A percentile compares a stretch with the other conserved stretches of the same genome.
phyloP scores from a whole-genome alignment of 2,113 vertebrate genomes.

The Hyla sarda region DNA sequence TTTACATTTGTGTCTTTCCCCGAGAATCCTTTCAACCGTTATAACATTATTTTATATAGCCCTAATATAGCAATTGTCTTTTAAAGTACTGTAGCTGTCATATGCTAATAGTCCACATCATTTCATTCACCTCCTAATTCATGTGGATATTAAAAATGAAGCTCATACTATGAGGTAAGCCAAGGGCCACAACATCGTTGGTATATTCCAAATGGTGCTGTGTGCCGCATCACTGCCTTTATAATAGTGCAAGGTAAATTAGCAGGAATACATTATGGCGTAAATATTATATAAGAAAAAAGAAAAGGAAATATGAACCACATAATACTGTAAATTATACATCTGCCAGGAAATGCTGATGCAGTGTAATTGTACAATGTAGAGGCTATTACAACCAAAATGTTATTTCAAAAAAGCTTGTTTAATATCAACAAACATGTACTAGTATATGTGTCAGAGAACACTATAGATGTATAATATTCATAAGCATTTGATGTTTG shows the following conservation, averaged over 20 bases:
- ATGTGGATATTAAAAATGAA: neutral
- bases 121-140: neutral
- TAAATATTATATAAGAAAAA: neutral
- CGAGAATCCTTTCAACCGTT: constrained; percentile 3
- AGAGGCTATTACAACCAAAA: neutral
- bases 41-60: constrained; percentile 8
- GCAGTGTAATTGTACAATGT: neutral
- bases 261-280: neutral
- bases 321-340: neutral
- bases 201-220: neutral
- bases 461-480: neutral
- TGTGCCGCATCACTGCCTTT: neutral
- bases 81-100: constrained; percentile 14
- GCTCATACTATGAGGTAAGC: neutral
- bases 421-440: neutral
- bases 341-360: neutral
- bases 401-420: neutral
- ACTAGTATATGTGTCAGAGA: neutral
- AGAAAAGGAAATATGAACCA: neutral
- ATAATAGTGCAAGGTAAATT: neutral
- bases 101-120: constrained; percentile 20
- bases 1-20: constrained; percentile 7
- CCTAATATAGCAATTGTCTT: constrained; percentile 15
- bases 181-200: neutral
- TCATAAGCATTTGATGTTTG: too few relatives aligned